phyloP scores from a whole-genome alignment of 2,797 vertebrate genomes.

The Sebastes nivosus region DNA sequence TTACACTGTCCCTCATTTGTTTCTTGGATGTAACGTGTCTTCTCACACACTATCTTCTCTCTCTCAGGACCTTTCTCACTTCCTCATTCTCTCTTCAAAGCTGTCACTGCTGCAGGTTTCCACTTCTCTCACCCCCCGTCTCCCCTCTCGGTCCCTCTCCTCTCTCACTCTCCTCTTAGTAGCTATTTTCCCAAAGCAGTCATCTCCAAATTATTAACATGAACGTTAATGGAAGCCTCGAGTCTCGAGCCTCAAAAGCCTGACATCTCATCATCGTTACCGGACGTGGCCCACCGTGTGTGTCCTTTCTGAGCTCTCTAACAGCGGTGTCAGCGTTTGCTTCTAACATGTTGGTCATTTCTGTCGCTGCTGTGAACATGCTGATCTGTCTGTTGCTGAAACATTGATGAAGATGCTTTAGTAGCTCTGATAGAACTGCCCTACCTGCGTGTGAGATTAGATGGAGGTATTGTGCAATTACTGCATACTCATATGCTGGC shows the following conservation, averaged over 20 bases:
- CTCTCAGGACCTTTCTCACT: not conserved
- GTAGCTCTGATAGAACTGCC: not conserved
- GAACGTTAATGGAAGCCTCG: constrained; percentile 37
- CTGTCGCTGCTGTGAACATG: constrained; percentile 21
- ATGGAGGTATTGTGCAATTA: not conserved
- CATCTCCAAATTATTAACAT: constrained; percentile 58
- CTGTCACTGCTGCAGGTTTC: not conserved
- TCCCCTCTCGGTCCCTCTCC: not conserved
- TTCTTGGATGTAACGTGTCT: not conserved
- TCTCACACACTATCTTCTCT: not conserved
- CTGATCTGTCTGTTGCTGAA: constrained; percentile 30
- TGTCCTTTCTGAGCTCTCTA: not conserved
- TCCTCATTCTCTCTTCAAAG: not conserved
- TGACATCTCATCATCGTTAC: constrained; percentile 10
- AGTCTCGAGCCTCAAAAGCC: not conserved
- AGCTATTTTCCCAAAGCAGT: constrained; percentile 32
- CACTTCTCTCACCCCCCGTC: not conserved
- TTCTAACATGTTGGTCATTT: not conserved
- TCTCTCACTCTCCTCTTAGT: not conserved
- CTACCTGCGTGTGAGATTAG: not conserved
- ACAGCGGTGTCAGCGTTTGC: not conserved
- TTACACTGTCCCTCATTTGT: not conserved
- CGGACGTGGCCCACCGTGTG: not conserved
- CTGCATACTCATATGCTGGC: not conserved
- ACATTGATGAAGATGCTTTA: constrained; percentile 23